Conservation (phyloP, 2,113 vertebrate species). For the Rhynchomys soricoides region DNA sequence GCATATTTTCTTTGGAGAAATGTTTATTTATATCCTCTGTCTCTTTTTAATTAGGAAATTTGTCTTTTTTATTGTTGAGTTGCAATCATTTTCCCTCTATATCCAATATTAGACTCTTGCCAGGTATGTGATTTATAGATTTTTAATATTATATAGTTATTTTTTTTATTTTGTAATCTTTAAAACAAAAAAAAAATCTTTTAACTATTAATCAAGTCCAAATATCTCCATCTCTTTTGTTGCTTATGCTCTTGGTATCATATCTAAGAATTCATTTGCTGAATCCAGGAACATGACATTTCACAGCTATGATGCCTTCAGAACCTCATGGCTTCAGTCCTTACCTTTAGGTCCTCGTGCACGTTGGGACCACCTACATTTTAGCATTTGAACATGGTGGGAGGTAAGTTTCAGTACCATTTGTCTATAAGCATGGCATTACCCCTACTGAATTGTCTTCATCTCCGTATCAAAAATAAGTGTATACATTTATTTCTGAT, state of each 20-base stretch:
- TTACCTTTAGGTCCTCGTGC: neutral
- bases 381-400: neutral
- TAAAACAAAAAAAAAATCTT: neutral
- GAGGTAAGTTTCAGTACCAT: neutral
- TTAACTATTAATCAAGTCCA: neutral
- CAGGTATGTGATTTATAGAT: neutral
- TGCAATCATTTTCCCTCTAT: neutral
- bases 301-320: neutral
- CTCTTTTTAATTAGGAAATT: neutral
- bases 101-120: neutral
- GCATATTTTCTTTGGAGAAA: neutral
- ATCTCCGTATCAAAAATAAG: neutral
- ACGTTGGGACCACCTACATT: neutral
- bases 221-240: neutral
- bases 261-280: neutral
- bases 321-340: neutral
- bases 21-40: neutral
- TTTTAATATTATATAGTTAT: neutral
- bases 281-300: neutral
- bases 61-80: neutral
- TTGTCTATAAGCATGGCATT: neutral
- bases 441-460: too few species aligned
- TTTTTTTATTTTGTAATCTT: neutral
- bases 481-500: neutral
- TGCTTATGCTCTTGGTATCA: neutral